Percentiles rank a stretch among this genome's conserved stretches.
These are phyloP conservation scores for Dromas ardeola DNA, from an alignment of 2,113 vertebrate species.

Conservation along the genomic window DNA sequence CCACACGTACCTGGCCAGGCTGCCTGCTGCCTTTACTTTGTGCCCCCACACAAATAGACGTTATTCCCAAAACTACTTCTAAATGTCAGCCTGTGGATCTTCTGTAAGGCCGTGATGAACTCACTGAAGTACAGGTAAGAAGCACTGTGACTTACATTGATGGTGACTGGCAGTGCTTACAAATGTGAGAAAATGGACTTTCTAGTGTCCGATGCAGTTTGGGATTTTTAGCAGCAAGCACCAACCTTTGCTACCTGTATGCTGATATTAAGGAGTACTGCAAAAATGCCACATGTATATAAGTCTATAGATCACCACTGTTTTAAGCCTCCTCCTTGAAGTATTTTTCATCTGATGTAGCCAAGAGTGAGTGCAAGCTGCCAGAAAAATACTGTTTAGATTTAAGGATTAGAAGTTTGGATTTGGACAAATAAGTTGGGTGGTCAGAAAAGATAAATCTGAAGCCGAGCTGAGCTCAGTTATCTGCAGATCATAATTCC, in stretches of 20 bases:
- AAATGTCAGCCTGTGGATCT: not conserved
- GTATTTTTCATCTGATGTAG: not conserved
- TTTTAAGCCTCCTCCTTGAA: not conserved
- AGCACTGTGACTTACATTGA: not conserved
- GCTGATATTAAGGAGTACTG: not conserved
- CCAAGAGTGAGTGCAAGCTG: not conserved
- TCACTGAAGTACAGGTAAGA: not conserved
- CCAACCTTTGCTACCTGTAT: not conserved
- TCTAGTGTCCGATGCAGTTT: not conserved
- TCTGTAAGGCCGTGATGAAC: not conserved
- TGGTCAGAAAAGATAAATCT: not conserved
- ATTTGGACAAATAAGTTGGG: conserved; percentile 12
- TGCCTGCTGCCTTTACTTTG: not conserved
- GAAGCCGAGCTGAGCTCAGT: not conserved
- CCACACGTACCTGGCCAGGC: fast-evolving
- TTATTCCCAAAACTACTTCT: not conserved
- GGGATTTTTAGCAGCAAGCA: not conserved
- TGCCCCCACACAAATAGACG: not conserved
- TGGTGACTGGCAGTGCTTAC: not conserved
- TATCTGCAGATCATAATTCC: not conserved
- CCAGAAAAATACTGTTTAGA: conserved; percentile 35
- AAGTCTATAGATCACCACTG: not conserved
- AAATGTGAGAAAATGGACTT: not conserved
- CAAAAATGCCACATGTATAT: not conserved
- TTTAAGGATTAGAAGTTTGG: conserved; percentile 17